Evolutionary conservation across 1,140 invertebrate species (phyloP).

Genomic region (Sminthurides bifidus): DNA sequence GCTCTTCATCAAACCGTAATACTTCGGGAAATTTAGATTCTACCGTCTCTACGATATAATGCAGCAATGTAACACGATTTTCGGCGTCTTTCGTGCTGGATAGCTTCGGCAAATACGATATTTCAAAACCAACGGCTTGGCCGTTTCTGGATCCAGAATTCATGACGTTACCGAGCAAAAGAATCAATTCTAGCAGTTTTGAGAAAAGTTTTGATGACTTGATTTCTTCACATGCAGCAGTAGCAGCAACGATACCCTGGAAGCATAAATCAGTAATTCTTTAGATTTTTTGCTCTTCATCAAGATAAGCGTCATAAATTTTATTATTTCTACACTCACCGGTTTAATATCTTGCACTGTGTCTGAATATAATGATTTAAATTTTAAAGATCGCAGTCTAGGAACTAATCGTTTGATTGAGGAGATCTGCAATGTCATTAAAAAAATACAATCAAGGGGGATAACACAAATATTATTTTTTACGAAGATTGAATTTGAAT

Average conservation of each 20-base stretch:
- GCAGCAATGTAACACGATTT: constrained; percentile 82
- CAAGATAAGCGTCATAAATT: not conserved
- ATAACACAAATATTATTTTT: constrained; percentile 10
- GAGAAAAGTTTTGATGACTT: constrained; percentile 79
- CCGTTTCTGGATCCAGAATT: constrained; percentile 87
- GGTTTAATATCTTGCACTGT: constrained; percentile 83
- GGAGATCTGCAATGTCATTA: constrained; percentile 45
- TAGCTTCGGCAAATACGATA: constrained; percentile 88
- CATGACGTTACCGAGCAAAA: constrained; percentile 88
- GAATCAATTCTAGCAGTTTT: constrained; percentile 74
- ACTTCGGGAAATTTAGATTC: constrained; percentile 78
- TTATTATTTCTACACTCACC: constrained; percentile 41
- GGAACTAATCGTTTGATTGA: constrained; percentile 77
- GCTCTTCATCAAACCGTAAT: constrained; percentile 70
- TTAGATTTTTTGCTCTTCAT: constrained; percentile 10
- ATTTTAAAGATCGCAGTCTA: constrained; percentile 76
- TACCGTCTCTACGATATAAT: constrained; percentile 79
- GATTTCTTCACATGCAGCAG: constrained; percentile 90
- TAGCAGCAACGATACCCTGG: constrained; percentile 82
- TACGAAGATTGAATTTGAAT: not conserved
- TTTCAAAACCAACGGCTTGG: constrained; percentile 90
- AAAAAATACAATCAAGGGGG: constrained; percentile 3
- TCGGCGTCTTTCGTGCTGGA: constrained; percentile 88
- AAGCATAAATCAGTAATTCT: constrained; percentile 25
- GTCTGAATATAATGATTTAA: constrained; percentile 73